Percentiles rank a stretch among this genome's conserved stretches.
phyloP scores from a whole-genome alignment of 2,113 vertebrate species.

The Datnioides undecimradiatus region DNA sequence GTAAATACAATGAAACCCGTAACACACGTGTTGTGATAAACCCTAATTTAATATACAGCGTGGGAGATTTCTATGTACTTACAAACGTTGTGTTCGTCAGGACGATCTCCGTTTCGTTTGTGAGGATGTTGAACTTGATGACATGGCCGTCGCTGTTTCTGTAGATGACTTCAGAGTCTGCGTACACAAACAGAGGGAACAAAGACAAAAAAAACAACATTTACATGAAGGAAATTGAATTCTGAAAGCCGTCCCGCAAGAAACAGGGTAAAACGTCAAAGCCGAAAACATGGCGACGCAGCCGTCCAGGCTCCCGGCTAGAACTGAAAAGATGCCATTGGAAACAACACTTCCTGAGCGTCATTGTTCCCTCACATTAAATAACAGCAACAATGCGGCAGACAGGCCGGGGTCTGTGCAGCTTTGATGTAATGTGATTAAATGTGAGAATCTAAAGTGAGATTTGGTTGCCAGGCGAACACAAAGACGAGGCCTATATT shows the following conservation, averaged over 20 bases:
- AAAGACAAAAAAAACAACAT: conserved; percentile 8
- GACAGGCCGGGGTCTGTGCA: neutral
- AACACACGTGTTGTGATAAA: neutral
- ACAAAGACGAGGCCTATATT: conserved; percentile 24
- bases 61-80: conserved; percentile 78
- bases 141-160: conserved; percentile 94
- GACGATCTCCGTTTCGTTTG: conserved; percentile 90
- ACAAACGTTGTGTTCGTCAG: conserved; percentile 95
- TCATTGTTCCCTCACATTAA: conserved; percentile 18
- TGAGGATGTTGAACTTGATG: conserved; percentile 93
- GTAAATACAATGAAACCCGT: neutral
- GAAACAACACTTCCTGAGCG: conserved; percentile 1
- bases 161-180: conserved; percentile 95
- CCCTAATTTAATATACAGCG: neutral
- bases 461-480: conserved; percentile 28
- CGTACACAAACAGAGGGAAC: conserved; percentile 16
- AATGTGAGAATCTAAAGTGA: conserved; percentile 7
- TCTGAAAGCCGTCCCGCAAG: neutral
- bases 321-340: conserved; percentile 8
- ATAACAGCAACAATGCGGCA: neutral
- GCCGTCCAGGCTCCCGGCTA: neutral
- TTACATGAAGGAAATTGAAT: conserved; percentile 16
- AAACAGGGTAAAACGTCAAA: conserved; percentile 23
- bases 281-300: neutral
- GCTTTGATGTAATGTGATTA: conserved; percentile 34